Evolutionary conservation across 2,888 invertebrate species (phyloP).

Genomic region (Microctonus brassicae): DNA sequence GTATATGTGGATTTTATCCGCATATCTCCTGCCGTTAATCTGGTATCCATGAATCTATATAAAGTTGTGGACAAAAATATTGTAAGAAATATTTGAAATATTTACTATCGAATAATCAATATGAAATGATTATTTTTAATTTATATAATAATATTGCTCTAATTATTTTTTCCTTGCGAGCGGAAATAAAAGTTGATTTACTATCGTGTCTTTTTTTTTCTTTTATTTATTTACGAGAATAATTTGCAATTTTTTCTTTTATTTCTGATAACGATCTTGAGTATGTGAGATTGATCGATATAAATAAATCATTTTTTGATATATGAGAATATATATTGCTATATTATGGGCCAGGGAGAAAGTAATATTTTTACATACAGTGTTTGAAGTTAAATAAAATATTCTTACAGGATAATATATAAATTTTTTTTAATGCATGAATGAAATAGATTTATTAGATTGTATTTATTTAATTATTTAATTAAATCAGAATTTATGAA

Average conservation of each 20-base stretch:
- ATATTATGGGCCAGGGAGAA: not conserved
- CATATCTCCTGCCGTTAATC: constrained; percentile 51
- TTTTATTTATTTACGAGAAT: not conserved
- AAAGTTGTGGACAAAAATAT: not conserved
- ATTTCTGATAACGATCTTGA: not conserved
- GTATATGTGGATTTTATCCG: constrained; percentile 47
- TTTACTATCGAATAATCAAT: not conserved
- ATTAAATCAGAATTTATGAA: too few species aligned
- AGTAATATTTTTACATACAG: not conserved
- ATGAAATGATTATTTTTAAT: not conserved
- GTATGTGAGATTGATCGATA: not conserved
- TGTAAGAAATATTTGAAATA: not conserved
- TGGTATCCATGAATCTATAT: constrained; percentile 34
- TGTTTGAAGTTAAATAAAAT: not conserved
- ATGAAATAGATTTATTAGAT: not conserved
- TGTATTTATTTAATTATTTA: too few species aligned
- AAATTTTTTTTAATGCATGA: not conserved
- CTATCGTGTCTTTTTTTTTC: not conserved
- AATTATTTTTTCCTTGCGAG: not conserved
- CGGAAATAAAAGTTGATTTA: not conserved
- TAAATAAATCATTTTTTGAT: not conserved
- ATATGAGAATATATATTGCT: not conserved
- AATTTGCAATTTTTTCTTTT: not conserved
- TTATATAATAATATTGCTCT: too few species aligned
- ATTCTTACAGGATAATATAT: not conserved